Evolutionary conservation across 2,113 vertebrate genomes (phyloP).

Genomic region (Blennius ocellaris): DNA sequence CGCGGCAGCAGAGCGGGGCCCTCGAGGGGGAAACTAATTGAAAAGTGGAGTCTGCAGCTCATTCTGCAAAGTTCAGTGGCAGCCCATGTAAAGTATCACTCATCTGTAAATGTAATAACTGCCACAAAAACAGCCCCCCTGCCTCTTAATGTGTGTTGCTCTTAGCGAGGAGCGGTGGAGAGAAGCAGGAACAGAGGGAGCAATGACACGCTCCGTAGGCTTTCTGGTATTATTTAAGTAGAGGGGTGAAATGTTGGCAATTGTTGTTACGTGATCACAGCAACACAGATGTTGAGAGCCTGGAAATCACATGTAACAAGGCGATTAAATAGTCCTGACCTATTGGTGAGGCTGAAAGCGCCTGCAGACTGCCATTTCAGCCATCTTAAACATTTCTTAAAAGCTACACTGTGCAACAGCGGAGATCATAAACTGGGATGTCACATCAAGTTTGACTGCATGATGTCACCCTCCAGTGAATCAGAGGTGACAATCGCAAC

Average conservation of each 20-base stretch:
- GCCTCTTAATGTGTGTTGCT: slow-evolving; percentile 23
- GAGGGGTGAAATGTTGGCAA: neutral
- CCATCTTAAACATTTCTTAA: neutral
- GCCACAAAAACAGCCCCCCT: slow-evolving; percentile 26
- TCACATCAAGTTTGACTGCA: too few species aligned
- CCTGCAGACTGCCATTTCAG: neutral
- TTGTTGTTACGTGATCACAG: slow-evolving; percentile 44
- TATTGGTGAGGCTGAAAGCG: slow-evolving; percentile 4
- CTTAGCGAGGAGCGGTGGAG: slow-evolving; percentile 19
- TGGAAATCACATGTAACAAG: slow-evolving; percentile 17
- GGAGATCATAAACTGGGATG: too few species aligned
- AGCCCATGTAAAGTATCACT: slow-evolving; percentile 52
- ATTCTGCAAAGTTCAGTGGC: slow-evolving; percentile 35
- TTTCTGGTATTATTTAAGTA: slow-evolving; percentile 60
- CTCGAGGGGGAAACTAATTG: slow-evolving; percentile 52
- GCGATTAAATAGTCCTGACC: slow-evolving; percentile 13
- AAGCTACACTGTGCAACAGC: neutral
- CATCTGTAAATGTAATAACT: slow-evolving; percentile 59
- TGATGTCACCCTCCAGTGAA: too few species aligned
- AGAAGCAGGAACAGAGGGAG: slow-evolving; percentile 35
- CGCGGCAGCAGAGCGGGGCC: slow-evolving; percentile 59
- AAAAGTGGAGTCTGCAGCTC: slow-evolving; percentile 49
- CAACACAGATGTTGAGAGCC: slow-evolving; percentile 6
- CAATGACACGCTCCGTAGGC: slow-evolving; percentile 49
- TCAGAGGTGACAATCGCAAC: too few species aligned